phyloP scores from a whole-genome alignment of 1,140 invertebrate genomes.

The Coboldia fuscipes region DNA sequence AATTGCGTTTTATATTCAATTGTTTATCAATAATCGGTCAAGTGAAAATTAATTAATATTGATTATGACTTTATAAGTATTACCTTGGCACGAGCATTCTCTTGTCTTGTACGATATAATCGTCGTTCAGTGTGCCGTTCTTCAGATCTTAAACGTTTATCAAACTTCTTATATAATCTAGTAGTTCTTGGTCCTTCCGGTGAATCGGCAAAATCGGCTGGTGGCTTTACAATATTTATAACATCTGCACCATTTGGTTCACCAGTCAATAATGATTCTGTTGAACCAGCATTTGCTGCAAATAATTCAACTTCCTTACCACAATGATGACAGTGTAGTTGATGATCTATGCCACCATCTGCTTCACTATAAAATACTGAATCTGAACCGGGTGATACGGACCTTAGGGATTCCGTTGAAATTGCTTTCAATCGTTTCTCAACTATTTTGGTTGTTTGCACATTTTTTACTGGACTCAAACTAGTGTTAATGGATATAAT shows the following conservation, averaged over 20 bases:
- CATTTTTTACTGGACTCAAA: too few relatives aligned
- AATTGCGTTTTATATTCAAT: constrained; percentile 1
- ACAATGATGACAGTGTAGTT: constrained; percentile 48
- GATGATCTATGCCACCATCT: constrained; percentile 22
- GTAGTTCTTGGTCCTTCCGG: constrained; percentile 34
- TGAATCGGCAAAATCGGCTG: constrained; percentile 68
- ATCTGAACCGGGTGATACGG: constrained; percentile 67
- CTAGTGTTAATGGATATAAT: too few relatives aligned
- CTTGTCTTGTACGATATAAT: constrained; percentile 38
- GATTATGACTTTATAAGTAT: constrained; percentile 1
- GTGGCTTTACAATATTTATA: constrained; percentile 62
- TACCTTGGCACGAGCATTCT: constrained; percentile 46
- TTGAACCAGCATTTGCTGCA: constrained; percentile 22
- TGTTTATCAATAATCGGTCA: background rate
- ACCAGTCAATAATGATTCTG: constrained; percentile 17
- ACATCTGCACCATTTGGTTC: constrained; percentile 10
- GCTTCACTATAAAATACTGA: constrained; percentile 72
- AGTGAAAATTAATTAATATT: background rate
- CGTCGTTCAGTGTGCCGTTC: constrained; percentile 38
- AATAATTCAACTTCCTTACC: constrained; percentile 48
- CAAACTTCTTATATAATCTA: constrained; percentile 55
- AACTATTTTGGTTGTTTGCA: too few relatives aligned
- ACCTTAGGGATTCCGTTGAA: constrained; percentile 61
- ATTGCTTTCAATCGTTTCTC: constrained; percentile 46
- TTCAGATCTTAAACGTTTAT: constrained; percentile 62